Base-by-base conservation (phyloP, 1,140 invertebrate genomes). In the Anthonomus grandis region DNA sequence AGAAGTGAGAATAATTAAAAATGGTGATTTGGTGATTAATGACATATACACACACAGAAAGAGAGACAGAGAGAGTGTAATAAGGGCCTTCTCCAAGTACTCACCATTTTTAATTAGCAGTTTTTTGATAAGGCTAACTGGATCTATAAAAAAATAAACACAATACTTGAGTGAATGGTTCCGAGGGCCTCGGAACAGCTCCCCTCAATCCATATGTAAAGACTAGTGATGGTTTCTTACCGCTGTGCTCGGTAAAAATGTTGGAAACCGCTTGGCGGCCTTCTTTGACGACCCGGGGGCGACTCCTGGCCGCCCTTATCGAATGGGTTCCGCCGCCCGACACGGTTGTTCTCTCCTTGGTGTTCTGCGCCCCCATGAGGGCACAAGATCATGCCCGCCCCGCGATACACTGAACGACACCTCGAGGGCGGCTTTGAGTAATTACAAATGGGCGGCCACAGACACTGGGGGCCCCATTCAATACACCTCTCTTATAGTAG, bases 291-390 rank as follows among this genome's bases (percentile, higher is more conserved):
- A 80, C 80, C 69, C 82, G 81, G 50, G 84, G 83, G 74, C 86
- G 85, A 72, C 81, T 83, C 70, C 84, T 79, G 31, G 82, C 77
- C 63, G 83, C 80, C 73, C 86, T 79, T 63, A 82, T 81, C 64
- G 83, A 82, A 69, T 76, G 67, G 79, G 77, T 72, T 24, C 36
- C 84, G n/a, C n/a, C n/a, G 10, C 46, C 86, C 70, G 79, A 78
- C 65, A 81, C 77, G 64, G 80, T 78, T 57, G 81, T 79, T 74
- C 86, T 82, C 74, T 91, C 89, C 76, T 93, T 92, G 68, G 86
- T 89, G 80, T 90, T 90, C 80, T 92, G 89, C 70, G 89, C 89
- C 75, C 90, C 90, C 90, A 92, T 92, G 64, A n/a, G n/a, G n/a
- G n/a, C n/a, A n/a, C n/a, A n/a, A n/a, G n/a, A n/a, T n/a, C n/a